Base-by-base conservation (phyloP, 2,113 vertebrate species). In the Nanorana parkeri region DNA sequence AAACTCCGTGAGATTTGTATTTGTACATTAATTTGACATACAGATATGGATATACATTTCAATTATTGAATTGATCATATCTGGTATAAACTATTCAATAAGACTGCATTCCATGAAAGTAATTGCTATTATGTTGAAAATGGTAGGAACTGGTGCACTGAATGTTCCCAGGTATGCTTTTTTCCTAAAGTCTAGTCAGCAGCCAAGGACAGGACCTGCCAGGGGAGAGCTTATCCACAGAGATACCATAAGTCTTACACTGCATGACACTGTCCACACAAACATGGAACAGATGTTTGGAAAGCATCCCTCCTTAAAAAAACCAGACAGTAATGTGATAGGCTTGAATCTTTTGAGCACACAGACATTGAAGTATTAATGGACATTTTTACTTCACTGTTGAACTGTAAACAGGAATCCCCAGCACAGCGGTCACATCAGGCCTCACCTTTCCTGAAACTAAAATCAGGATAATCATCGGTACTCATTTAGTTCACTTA, bases 231-330 rank as follows among this genome's bases (percentile, higher is more conserved):
- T 83, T 83, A 82, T 74, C 61, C 80, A 60, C 21, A 55, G 80
- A 83, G 80, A 83, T 83, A 75, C 71, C 72, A 68, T 71, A 82
- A 75, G 72, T 66, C 28, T 75, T 75, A 82, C 58, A 58, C 80
- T 67, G 64, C 80, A 83, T 60, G 80, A 83, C 80, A 83, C 71
- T 68, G 72, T 83, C 80, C 63, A 83, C 64, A 76, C 80, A 83
- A 83, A 83, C 80, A 68, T 68, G 52, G 80, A 83, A 68, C 80
- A 83, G 80, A 83, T 83, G 80, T 83, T 83, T 83, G 80, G 80
- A 83, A 83, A 72, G 80, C 52, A 60, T 68, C 68, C 21, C 80
- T 75, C 52, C 55, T 58, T 36, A 56, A 65, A 68, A 47, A 83
- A 83, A 83, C 29, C 80, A 83, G 80, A 83, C 80, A 76, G 80